These are phyloP conservation scores for Aplidium turbinatum DNA, from an alignment of 23 tunicate genomes.

Conservation along the genomic window DNA sequence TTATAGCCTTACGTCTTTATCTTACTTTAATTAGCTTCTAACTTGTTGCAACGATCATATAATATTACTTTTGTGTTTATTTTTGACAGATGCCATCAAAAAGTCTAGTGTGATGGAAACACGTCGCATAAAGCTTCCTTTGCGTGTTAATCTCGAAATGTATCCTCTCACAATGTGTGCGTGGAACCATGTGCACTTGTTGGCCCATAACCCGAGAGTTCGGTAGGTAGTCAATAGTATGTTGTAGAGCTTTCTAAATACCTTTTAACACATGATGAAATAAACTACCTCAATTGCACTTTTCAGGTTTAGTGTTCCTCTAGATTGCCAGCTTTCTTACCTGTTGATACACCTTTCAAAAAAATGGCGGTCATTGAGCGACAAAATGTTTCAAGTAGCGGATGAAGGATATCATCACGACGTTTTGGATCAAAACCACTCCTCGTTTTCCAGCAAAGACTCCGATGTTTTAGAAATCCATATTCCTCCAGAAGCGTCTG, in stretches of 20 bases:
- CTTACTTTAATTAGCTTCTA: too few species aligned
- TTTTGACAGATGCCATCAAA: conserved; percentile 30
- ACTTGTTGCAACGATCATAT: too few species aligned
- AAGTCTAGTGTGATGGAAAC: conserved; percentile 48
- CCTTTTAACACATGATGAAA: not conserved
- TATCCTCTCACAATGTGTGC: conserved; percentile 67
- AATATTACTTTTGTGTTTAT: not conserved
- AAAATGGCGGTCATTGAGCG: conserved; percentile 65
- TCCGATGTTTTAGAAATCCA: conserved; percentile 30
- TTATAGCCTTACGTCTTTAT: too few species aligned
- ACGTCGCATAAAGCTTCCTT: conserved; percentile 66
- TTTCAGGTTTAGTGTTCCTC: conserved; percentile 50
- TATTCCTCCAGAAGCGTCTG: conserved; percentile 60
- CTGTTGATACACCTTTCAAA: conserved; percentile 35
- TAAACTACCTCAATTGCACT: not conserved
- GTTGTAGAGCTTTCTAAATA: not conserved
- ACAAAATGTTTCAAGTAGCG: conserved; percentile 54
- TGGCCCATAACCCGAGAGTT: conserved; percentile 83
- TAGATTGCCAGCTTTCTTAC: conserved; percentile 52
- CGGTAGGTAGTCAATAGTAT: conserved; percentile 21
- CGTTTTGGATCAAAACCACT: not conserved
- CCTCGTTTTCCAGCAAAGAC: not conserved
- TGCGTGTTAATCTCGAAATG: conserved; percentile 59
- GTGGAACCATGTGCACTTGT: conserved; percentile 81
- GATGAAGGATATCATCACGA: not conserved